Evolutionary conservation across 2,888 invertebrate species (phyloP), one percentile per base, ranked within the genome.

Genomic region (Tinea semifulvella): DNA sequence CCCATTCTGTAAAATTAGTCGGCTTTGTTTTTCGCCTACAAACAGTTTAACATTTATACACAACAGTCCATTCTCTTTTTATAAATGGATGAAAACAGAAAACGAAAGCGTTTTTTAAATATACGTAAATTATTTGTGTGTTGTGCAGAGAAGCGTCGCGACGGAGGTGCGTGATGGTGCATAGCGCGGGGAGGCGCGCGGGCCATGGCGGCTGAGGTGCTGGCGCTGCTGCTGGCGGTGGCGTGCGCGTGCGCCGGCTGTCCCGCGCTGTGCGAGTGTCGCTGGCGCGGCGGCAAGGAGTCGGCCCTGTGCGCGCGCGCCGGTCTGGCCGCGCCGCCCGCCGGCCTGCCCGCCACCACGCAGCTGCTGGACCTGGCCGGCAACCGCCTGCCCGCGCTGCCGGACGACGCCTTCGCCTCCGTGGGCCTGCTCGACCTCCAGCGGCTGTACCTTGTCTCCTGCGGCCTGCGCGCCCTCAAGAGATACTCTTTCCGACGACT

Each of bases 281-380:
- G 92, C 74, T 94, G 93, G 93, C 90, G 90, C 68, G 88, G 88
- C 63, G 92, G 92, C 57, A 93, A 93, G 70, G 92, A 92, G 73
- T 89, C 91, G 42, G 92, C 91, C 46, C 81, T 90, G 56, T 94
- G 93, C 75, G 84, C 86, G 56, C 88, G 87, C 65, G 89, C 89
- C 48, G 90, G 89, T 63, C 84, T 92, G 56, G 85, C 87, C 54
- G 82, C 85, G 58, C 85, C 93, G 54, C 93, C 93, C 25, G 79
- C 83, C 42, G 87, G 87, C 50, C 84, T 92, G 49, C 92, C 91
- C 54, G 85, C 88, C 49, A 88, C 89, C 54, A 92, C 92, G 22
- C 92, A 93, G 68, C 84, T 91, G 43, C 84, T 94, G 46, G 90
- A 93, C 63, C 80, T 94, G 43, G 86, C 89, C 13, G 88, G 88